A percentile compares a stretch with the other conserved stretches of the same genome.
Conservation (phyloP, 2,113 vertebrate species). For the Urocolius indicus region DNA sequence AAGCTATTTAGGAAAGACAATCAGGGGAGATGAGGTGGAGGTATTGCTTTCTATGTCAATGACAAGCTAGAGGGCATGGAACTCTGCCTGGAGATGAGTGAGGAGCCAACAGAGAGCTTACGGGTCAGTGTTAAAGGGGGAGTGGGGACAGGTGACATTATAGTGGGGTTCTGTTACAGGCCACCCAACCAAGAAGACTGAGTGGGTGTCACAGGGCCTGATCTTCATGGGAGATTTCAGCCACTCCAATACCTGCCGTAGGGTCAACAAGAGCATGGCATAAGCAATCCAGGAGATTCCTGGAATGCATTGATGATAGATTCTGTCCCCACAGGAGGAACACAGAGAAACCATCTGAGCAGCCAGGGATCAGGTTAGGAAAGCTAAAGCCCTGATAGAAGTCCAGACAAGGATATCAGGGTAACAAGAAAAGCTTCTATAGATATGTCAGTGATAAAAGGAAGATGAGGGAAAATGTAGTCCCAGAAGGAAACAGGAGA, state of each 20-base stretch:
- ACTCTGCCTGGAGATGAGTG: neutral
- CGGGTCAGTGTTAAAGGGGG: neutral
- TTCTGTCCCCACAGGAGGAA: no score
- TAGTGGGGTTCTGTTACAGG: neutral
- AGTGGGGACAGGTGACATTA: neutral
- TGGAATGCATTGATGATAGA: no score
- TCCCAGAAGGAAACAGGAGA: neutral
- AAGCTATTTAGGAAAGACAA: neutral
- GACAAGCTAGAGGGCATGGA: neutral
- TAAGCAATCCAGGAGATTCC: no score
- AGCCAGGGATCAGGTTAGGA: no score
- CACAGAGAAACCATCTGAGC: no score
- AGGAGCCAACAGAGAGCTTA: neutral
- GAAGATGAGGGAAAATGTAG: neutral
- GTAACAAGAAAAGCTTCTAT: neutral
- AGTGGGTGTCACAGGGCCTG: neutral
- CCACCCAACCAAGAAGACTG: neutral
- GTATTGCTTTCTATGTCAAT: neutral
- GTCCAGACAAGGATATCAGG: neutral
- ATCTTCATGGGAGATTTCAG: no score
- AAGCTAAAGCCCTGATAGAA: neutral
- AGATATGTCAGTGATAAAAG: neutral
- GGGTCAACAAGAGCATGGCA: no score
- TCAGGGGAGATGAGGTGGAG: neutral
- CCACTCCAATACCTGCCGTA: no score